Percentiles rank a stretch among this genome's conserved stretches.
Conservation (phyloP, 2,113 vertebrate genomes). For the Etheostoma spectabile region DNA sequence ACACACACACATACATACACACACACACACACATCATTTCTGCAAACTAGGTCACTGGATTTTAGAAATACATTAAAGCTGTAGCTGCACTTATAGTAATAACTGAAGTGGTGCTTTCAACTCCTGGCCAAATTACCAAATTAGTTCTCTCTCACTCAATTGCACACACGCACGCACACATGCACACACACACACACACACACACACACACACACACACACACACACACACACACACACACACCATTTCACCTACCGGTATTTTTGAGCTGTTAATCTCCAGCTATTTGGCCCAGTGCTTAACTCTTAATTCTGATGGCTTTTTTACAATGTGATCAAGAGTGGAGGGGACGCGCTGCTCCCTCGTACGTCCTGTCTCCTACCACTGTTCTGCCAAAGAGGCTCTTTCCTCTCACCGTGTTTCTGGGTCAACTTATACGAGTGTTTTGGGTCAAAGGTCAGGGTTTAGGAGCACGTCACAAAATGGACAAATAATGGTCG, state of each 20-base stretch:
- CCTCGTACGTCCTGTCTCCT: slow-evolving; percentile 35
- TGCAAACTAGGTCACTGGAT: slow-evolving; percentile 36
- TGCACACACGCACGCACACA: slow-evolving; percentile 21
- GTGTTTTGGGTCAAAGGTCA: slow-evolving; percentile 34
- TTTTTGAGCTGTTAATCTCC: slow-evolving; percentile 76
- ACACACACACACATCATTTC: slow-evolving; percentile 11
- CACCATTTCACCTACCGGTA: slow-evolving; percentile 53
- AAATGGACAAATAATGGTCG: neutral
- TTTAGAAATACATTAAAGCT: slow-evolving; percentile 31
- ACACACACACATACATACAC: neutral
- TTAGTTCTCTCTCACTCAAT: slow-evolving; percentile 1
- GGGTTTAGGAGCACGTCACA: slow-evolving; percentile 16
- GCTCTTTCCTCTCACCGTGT: neutral
- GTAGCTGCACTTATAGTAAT: slow-evolving; percentile 36
- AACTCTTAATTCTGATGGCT: slow-evolving; percentile 65
- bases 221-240: slow-evolving; percentile 31
- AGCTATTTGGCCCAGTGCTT: slow-evolving; percentile 68
- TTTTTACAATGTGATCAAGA: slow-evolving; percentile 64
- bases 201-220: slow-evolving; percentile 9
- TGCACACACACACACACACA: slow-evolving; percentile 4
- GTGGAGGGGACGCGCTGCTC: slow-evolving; percentile 2
- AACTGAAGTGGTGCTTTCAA: slow-evolving; percentile 28
- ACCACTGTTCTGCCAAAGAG: slow-evolving; percentile 16
- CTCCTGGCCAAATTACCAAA: slow-evolving; percentile 31
- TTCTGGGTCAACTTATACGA: slow-evolving; percentile 28